These are phyloP conservation scores for Neelides sp. DNA, from an alignment of 1,140 invertebrate species.

Conservation along the genomic window DNA sequence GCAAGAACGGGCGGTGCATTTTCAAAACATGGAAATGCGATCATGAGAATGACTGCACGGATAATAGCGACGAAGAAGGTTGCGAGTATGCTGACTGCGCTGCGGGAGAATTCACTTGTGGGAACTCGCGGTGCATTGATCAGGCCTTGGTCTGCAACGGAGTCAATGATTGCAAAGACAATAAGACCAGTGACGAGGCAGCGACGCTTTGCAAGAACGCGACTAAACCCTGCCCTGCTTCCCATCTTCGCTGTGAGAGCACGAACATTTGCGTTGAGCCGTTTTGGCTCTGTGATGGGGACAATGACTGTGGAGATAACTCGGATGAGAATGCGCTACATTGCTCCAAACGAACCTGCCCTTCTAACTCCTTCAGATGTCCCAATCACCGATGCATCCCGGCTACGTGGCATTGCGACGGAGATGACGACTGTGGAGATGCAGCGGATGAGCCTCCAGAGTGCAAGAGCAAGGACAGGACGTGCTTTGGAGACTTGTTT, in stretches of 20 bases:
- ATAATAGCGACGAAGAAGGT: constrained; percentile 81
- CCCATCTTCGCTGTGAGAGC: constrained; percentile 79
- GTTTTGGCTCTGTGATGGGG: constrained; percentile 86
- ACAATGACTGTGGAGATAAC: constrained; percentile 92
- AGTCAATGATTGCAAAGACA: constrained; percentile 87
- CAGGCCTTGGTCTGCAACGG: constrained; percentile 71
- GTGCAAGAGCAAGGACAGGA: constrained; percentile 83
- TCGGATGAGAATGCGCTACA: constrained; percentile 83
- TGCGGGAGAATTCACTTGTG: constrained; percentile 84
- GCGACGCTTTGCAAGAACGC: constrained; percentile 60
- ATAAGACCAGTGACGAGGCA: constrained; percentile 77
- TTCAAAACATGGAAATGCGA: constrained; percentile 82
- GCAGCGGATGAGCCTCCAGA: constrained; percentile 77
- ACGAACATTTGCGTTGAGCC: constrained; percentile 91
- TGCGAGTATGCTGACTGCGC: constrained; percentile 81
- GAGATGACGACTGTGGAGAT: constrained; percentile 79
- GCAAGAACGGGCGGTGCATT: constrained; percentile 86
- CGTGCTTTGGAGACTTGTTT: constrained; percentile 87
- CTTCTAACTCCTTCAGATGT: constrained; percentile 78
- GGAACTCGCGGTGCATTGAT: constrained; percentile 78
- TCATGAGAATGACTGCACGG: constrained; percentile 71
- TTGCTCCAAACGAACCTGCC: constrained; percentile 75
- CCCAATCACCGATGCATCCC: constrained; percentile 68
- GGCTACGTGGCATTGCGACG: constrained; percentile 84
- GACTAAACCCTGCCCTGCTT: constrained; percentile 65